Evolutionary conservation across 1,140 invertebrate genomes (phyloP).

Genomic region (Calephelis nemesis): DNA sequence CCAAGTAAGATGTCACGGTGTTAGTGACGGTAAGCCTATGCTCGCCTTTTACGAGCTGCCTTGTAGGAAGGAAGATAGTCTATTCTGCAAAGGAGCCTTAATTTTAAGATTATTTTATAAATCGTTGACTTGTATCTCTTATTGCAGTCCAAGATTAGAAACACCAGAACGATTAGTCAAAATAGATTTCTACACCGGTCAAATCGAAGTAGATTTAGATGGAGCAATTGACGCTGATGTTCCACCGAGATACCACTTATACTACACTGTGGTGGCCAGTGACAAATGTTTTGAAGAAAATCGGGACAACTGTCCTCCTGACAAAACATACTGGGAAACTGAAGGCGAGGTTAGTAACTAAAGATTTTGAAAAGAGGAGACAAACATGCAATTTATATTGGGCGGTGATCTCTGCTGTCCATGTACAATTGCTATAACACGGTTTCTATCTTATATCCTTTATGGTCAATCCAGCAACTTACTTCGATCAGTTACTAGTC

Average conservation of each 20-base stretch:
- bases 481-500: no score
- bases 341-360: constrained; percentile 53
- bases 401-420: no score
- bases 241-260: constrained; percentile 58
- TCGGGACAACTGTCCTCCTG: constrained; percentile 48
- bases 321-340: constrained; percentile 46
- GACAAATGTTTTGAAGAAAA: constrained; percentile 58
- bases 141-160: constrained; percentile 56
- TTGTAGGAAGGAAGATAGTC: no score
- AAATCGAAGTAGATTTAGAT: constrained; percentile 58
- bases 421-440: no score
- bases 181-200: constrained; percentile 67
- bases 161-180: constrained; percentile 60
- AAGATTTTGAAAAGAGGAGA: no score
- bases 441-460: no score
- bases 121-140: not conserved
- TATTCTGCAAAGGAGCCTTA: no score
- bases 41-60: no score
- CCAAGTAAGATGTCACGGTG: no score
- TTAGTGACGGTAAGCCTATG: no score
- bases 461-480: no score
- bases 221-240: constrained; percentile 75
- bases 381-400: no score
- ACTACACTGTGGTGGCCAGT: constrained; percentile 71
- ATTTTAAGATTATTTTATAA: not conserved